These are phyloP conservation scores for Tillus elongatus DNA, from an alignment of 2,888 invertebrate species.

Conservation along the genomic window DNA sequence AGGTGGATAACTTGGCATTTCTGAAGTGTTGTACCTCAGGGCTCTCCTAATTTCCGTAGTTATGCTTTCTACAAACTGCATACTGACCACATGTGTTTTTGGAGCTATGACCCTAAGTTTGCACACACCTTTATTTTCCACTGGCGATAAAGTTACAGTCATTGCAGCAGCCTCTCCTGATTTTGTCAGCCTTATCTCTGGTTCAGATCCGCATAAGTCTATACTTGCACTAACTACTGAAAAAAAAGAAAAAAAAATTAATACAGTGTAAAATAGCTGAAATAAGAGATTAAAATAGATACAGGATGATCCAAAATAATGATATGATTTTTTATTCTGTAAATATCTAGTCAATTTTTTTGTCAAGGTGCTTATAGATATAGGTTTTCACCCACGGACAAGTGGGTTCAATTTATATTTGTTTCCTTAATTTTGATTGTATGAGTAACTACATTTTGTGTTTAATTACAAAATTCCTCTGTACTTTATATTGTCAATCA, in stretches of 20 bases:
- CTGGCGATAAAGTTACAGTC: slow-evolving; percentile 23
- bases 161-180: slow-evolving; percentile 24
- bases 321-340: too few relatives aligned
- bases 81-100: slow-evolving; percentile 29
- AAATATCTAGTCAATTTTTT: too few relatives aligned
- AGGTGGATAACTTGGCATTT: not conserved
- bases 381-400: too few relatives aligned
- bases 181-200: slow-evolving; percentile 21
- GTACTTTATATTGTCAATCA: too few relatives aligned
- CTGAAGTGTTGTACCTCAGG: not conserved
- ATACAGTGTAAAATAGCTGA: too few relatives aligned
- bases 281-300: too few relatives aligned
- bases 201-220: slow-evolving; percentile 25
- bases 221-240: slow-evolving; percentile 20
- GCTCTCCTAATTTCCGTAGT: not conserved
- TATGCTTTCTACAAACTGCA: slow-evolving; percentile 26
- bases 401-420: too few relatives aligned
- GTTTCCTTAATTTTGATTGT: too few relatives aligned
- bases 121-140: slow-evolving; percentile 22
- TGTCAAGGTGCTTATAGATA: too few relatives aligned
- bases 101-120: slow-evolving; percentile 29
- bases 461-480: too few relatives aligned
- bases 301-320: too few relatives aligned
- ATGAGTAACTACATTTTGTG: too few relatives aligned
- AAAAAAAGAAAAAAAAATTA: slow-evolving; percentile 13